Base-by-base conservation (phyloP, 2,888 invertebrate species). In the Amiota minor region DNA sequence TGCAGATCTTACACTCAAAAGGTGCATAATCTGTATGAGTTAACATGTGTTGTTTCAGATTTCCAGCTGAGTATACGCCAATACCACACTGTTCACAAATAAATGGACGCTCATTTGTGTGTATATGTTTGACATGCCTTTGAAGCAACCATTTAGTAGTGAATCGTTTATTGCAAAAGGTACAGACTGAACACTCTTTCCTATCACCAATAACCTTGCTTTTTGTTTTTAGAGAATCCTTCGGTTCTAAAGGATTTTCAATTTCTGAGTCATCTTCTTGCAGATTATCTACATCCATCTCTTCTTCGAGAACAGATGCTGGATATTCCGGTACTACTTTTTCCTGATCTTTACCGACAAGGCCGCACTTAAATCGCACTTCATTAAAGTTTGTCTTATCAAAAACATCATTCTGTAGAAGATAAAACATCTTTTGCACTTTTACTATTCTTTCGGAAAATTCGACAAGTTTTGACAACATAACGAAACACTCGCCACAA, bases 41-140 rank as follows among this genome's bases (percentile, higher is more conserved):
- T 0, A 91, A 86, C 77, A 90, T 88, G 76, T 91, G 91, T 75
- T 90, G 90, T 75, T 91, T 91, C 1, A 91, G 83, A 4, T 91
- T 90, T 8, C 90, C 90, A 74, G 90, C 89, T 3, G 91, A 90
- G 1, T 90, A 89, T 64, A 91, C 90, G 9, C 89, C 88, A 53
- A 90, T 87, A 0, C 91, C 91, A 78, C 91, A 91, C 74, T 90
- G 89, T 75, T 91, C 91, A 75, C 91, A 91, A 35, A 91, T 90
- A 76, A 90, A 91, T 0, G 90, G 90, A 16, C 90, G 86, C 46
- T 89, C 89, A 12, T 88, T 88, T 47, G 85, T 84, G 59, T 90
- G 90, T 69, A 88, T 85, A 9, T 86, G 82, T 62, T 87, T 87
- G 8, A 86, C 79, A 55, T 89, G 88, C 0, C 79, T 77, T 50